phyloP scores from a whole-genome alignment of 2,797 vertebrate genomes.

The Chelonia mydas region DNA sequence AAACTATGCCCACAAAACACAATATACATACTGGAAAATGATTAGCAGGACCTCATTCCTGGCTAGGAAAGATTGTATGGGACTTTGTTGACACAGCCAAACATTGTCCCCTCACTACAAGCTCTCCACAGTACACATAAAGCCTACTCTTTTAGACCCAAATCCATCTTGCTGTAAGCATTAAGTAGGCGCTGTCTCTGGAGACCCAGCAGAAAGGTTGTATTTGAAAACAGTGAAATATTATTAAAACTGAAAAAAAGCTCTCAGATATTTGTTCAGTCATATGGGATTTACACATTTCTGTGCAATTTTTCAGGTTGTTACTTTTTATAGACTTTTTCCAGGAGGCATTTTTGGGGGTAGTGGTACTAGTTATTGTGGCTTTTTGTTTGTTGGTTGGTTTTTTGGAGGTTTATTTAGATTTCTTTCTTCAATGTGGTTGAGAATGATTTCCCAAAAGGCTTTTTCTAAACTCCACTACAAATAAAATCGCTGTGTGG shows the following conservation, averaged over 20 bases:
- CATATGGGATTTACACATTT: neutral
- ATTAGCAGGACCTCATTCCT: neutral
- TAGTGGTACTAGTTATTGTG: neutral
- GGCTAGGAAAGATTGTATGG: neutral
- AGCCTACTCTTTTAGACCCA: neutral
- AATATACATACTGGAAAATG: neutral
- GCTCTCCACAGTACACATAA: neutral
- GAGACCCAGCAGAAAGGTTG: neutral
- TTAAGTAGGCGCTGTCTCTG: neutral
- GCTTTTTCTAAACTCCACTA: too few relatives aligned
- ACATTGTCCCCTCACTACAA: neutral
- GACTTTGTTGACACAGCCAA: neutral
- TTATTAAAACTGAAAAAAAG: neutral
- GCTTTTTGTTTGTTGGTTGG: neutral
- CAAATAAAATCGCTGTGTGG: neutral
- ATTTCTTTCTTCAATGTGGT: neutral
- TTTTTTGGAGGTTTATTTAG: accelerated
- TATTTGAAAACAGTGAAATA: slow-evolving; percentile 14
- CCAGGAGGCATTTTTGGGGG: neutral
- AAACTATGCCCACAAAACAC: neutral
- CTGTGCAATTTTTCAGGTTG: neutral
- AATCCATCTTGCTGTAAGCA: neutral
- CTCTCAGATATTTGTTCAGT: neutral
- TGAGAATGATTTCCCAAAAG: neutral
- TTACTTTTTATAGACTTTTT: neutral